These are phyloP conservation scores for Manis crassicaudata DNA, from an alignment of 2,797 vertebrate species.

Conservation along the genomic window DNA sequence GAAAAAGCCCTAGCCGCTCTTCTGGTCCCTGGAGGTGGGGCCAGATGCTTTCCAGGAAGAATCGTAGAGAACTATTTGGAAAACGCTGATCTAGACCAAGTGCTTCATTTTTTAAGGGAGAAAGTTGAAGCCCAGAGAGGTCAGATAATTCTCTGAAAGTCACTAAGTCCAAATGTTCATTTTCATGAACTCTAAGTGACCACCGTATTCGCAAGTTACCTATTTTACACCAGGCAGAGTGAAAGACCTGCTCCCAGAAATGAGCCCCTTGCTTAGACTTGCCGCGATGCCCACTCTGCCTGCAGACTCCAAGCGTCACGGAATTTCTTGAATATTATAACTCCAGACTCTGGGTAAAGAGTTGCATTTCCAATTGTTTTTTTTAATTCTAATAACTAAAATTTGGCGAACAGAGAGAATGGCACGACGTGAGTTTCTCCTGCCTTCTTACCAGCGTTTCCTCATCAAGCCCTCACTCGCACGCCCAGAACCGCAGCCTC, in stretches of 20 bases:
- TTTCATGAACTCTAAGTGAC: conserved; percentile 12
- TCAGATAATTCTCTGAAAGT: conserved; percentile 17
- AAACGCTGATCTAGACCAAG: not conserved
- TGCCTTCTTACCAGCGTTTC: not conserved
- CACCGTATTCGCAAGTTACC: not conserved
- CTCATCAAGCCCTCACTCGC: not conserved
- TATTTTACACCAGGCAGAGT: not conserved
- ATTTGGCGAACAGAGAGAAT: not conserved
- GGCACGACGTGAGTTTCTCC: not conserved
- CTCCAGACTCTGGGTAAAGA: not conserved
- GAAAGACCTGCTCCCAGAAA: not conserved
- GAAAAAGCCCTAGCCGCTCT: not conserved
- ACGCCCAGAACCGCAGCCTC: not conserved
- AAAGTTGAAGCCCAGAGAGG: not conserved
- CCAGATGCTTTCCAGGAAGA: not conserved
- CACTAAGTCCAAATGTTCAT: not conserved
- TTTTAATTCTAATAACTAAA: not conserved
- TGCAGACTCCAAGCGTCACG: not conserved
- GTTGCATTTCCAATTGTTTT: not conserved
- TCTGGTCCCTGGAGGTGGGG: not conserved
- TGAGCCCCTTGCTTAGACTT: not conserved
- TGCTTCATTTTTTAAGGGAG: conserved; percentile 27
- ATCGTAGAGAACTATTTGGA: not conserved
- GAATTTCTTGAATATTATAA: conserved; percentile 27
- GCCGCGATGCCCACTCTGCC: not conserved